Evolutionary conservation across 2,113 vertebrate species (phyloP), one percentile per base, ranked within the genome.

Genomic region (Gallinago media): DNA sequence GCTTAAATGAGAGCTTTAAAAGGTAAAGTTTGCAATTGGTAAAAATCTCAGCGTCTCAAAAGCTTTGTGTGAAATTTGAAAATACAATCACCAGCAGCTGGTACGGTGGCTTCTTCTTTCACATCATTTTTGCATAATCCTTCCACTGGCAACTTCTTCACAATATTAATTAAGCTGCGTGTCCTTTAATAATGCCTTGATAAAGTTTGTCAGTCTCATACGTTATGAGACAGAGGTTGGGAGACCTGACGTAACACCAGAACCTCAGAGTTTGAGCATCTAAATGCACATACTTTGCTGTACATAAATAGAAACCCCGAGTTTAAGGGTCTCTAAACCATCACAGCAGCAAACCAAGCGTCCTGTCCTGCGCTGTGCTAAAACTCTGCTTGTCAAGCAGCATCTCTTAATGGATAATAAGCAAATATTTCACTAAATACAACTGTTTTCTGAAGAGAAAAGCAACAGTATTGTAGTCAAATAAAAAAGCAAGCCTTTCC

Each of bases 281-380:
- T 49, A 34, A 34, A 42, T 15, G 17, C n/a, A 54, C 5, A 4
- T 15, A 23, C 22, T 26, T 34, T 32, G 17, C 47, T 54, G 34
- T 47, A 42, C 55, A 36, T 8, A 29, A 67, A 54, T 3, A 31
- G 23, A 40, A 75, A 61, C 54, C 29, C 34, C 54, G 56, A 32
- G 31, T 19, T 34, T 26, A 23, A 6, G 12, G 40, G 15, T 42
- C 15, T 42, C 40, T 42, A 42, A 42, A 18, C 1, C 0, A 0
- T 36, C 38, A 36, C 11, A 63, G 54, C 15, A 27, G 14, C 52
- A 26, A 75, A 21, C 19, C 70, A 15, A 81, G 76, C 3, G 1
- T 22, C 20, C 67, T 18, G 32, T 32, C 61, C 36, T 4, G 5
- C 21, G 17, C 4, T 3, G 9, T 8, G 25, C 25, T 26, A 31